Base-by-base conservation (phyloP, 1,140 invertebrate genomes). In the Teleopsis dalmanni region DNA sequence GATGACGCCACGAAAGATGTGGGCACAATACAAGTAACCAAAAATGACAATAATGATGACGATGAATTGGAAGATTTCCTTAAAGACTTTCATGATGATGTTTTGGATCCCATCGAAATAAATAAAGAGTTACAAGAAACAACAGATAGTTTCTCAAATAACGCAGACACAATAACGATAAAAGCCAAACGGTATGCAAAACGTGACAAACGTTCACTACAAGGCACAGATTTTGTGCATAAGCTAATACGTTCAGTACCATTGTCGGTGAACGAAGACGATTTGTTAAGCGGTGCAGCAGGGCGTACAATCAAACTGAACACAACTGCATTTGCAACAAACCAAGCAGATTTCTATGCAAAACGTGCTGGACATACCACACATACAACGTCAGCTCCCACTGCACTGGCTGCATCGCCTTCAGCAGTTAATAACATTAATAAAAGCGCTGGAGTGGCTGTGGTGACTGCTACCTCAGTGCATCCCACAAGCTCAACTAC, bases 51-150 rank as follows among this genome's bases (percentile, higher is more conserved):
- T 7, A 21, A 31, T 9, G 36, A 11, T 11, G 36, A 26, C 13
- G 27, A 23, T 13, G n/a, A 22, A 2, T 34, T 66, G 14, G 63
- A 66, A 23, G 58, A 64, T 22, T 67, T 67, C 25, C 62, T 66
- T 10, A 60, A 58, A 8, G 61, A 57, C 13, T 56, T 66, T 54
- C 59, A 57, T 6, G 26, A 58, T 0, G 60, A 64, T 10, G 48
- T 67, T n/a, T 42, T 67, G 5, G 64, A 67, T 54, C 63, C 64
- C 5, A 57, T 64, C 36, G 58, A 58, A 50, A 67, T 67, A 18
- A 67, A 67, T 22, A 61, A 66, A 36, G 64, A 65, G 33, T 38
- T 50, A 6, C 48, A 50, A 45, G 42, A 38, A 38, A 34, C 23
- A 21, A 21, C 48, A 21, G 23, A 33, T 25, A 18, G 1, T 40